phyloP scores from a whole-genome alignment of 2,888 invertebrate species.

The Alentia gelatinosa region DNA sequence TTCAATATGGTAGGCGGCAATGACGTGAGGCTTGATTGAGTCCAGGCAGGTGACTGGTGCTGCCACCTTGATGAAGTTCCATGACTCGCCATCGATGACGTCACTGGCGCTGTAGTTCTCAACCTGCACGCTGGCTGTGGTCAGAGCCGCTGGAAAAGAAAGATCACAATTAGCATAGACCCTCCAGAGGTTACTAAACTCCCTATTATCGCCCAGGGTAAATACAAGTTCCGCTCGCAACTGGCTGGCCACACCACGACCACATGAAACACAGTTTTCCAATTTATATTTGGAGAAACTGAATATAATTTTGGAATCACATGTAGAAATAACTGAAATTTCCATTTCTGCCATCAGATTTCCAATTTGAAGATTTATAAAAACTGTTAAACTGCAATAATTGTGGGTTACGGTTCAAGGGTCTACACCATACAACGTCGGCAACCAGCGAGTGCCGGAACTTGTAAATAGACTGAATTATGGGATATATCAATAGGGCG shows the following conservation, averaged over 20 bases:
- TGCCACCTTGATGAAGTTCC: conserved; percentile 31
- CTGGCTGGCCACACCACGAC: not conserved
- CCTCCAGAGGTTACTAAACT: too few species aligned
- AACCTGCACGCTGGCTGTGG: not conserved
- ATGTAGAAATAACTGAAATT: not conserved
- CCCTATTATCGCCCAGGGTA: too few species aligned
- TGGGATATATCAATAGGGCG: too few species aligned
- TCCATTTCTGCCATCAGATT: not conserved
- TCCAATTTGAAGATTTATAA: too few species aligned
- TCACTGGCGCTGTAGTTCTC: not conserved
- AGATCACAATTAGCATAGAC: not conserved
- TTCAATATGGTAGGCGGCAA: not conserved
- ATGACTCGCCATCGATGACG: not conserved
- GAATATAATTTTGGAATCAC: not conserved
- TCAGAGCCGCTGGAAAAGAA: conserved; percentile 13
- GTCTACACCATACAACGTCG: too few species aligned
- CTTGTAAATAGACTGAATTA: too few species aligned
- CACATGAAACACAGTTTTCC: not conserved
- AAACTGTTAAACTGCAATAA: too few species aligned
- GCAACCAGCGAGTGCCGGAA: too few species aligned
- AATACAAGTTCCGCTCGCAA: not conserved
- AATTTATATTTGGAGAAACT: not conserved
- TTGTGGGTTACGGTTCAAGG: too few species aligned
- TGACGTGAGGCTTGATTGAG: not conserved
- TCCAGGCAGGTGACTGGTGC: not conserved